Conservation (phyloP, 2,888 invertebrate species). For the Trichopria drosophilae region DNA sequence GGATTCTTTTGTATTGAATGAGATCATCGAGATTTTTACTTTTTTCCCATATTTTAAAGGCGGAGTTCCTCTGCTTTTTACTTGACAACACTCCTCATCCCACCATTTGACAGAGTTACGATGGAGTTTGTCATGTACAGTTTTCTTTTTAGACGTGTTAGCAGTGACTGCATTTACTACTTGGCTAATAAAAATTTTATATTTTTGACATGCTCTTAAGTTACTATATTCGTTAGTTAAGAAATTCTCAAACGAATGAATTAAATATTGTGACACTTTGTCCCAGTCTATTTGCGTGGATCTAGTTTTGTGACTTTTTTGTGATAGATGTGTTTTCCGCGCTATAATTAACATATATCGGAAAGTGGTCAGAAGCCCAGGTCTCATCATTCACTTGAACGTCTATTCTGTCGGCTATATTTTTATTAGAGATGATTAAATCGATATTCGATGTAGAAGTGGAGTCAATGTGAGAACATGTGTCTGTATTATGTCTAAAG, state of each 20-base stretch:
- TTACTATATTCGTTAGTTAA: not conserved
- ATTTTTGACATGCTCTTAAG: conserved; percentile 17
- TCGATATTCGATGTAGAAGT: conserved; percentile 15
- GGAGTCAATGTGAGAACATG: conserved; percentile 12
- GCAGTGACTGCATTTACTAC: conserved; percentile 7
- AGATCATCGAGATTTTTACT: conserved; percentile 9
- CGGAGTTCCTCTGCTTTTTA: conserved; percentile 13
- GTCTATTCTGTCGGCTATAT: conserved; percentile 13
- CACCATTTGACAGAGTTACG: conserved; percentile 28
- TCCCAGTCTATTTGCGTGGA: not conserved
- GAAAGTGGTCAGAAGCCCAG: conserved; percentile 10
- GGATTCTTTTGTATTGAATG: conserved; percentile 18
- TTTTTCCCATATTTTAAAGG: conserved; percentile 25
- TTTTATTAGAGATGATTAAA: conserved; percentile 9
- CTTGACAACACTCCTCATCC: conserved; percentile 22
- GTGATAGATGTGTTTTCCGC: not conserved
- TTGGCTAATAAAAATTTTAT: conserved; percentile 13
- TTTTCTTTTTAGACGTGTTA: conserved; percentile 18
- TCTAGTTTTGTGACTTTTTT: not conserved
- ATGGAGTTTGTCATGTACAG: not conserved
- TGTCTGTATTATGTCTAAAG: conserved; percentile 13
- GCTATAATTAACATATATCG: not conserved
- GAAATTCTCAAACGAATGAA: not conserved
- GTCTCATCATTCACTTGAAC: conserved; percentile 17
- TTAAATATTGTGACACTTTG: not conserved